These are phyloP conservation scores for Drosophila micromelanica DNA, from an alignment of 1,140 invertebrate genomes.

Conservation along the genomic window DNA sequence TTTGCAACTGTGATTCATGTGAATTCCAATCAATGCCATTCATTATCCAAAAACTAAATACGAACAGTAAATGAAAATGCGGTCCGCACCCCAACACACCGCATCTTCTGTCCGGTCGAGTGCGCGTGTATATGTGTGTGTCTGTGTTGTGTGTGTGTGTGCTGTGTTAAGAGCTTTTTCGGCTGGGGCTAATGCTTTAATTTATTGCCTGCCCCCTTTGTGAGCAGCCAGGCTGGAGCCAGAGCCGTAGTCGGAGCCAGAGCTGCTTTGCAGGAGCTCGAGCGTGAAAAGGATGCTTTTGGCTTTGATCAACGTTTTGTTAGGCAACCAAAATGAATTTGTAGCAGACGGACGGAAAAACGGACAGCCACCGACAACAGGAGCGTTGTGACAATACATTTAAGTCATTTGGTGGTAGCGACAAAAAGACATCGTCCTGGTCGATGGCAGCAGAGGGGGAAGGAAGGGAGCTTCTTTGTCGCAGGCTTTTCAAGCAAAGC, in stretches of 20 bases:
- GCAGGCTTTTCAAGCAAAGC: slow-evolving; percentile 13
- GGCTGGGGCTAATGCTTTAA: slow-evolving; percentile 68
- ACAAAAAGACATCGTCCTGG: neutral
- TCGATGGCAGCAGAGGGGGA: neutral
- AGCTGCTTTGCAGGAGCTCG: slow-evolving; percentile 36
- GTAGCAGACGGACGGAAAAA: slow-evolving; percentile 48
- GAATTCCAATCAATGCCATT: slow-evolving; percentile 77
- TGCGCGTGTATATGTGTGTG: slow-evolving; percentile 20
- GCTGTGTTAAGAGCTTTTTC: slow-evolving; percentile 67
- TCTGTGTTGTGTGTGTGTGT: slow-evolving; percentile 25
- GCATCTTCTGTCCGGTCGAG: neutral
- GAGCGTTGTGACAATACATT: slow-evolving; percentile 50
- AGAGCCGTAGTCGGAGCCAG: neutral
- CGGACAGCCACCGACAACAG: slow-evolving; percentile 18
- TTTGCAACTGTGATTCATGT: slow-evolving; percentile 75
- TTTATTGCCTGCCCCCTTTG: slow-evolving; percentile 72
- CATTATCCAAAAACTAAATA: slow-evolving; percentile 78
- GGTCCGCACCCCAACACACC: neutral
- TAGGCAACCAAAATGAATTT: slow-evolving; percentile 75
- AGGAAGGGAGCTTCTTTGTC: neutral
- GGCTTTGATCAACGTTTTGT: slow-evolving; percentile 78
- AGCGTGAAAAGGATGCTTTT: slow-evolving; percentile 78
- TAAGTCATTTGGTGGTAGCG: slow-evolving; percentile 40
- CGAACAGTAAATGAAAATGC: slow-evolving; percentile 60
- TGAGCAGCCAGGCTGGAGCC: slow-evolving; percentile 21